These are phyloP conservation scores for Agriopis aurantiaria DNA, from an alignment of 2,888 invertebrate genomes.

Conservation along the genomic window DNA sequence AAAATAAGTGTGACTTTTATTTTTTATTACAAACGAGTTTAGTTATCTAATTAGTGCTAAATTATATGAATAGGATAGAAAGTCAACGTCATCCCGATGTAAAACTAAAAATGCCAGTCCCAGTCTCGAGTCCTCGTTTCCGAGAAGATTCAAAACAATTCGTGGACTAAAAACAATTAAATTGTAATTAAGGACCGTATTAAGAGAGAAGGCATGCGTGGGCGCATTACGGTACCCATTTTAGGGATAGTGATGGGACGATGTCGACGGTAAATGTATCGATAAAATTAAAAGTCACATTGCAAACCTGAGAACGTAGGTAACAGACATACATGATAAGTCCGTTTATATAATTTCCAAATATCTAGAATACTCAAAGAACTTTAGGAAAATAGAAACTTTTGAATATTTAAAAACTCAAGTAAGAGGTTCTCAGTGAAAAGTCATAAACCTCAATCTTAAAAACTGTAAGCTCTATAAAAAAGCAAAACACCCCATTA, in stretches of 20 bases:
- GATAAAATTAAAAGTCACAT: conserved; percentile 31
- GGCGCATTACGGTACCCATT: conserved; percentile 48
- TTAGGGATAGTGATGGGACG: conserved; percentile 64
- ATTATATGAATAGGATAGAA: not conserved
- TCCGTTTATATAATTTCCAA: not conserved
- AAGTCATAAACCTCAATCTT: conserved; percentile 53
- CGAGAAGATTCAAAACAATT: conserved; percentile 72
- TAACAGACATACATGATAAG: not conserved
- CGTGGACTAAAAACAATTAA: conserved; percentile 82
- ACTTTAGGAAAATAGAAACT: not conserved
- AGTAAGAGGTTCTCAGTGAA: not conserved
- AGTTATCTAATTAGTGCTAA: too few relatives aligned
- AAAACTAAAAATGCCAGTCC: conserved; percentile 53
- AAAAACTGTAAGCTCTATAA: conserved; percentile 55
- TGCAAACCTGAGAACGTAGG: not conserved
- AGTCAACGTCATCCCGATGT: conserved; percentile 43
- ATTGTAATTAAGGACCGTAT: conserved; percentile 83
- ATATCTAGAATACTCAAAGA: not conserved
- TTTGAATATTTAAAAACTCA: not conserved
- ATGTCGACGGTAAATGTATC: conserved; percentile 36
- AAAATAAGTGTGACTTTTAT: too few relatives aligned
- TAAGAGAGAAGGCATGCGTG: conserved; percentile 67
- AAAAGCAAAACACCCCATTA: conserved; percentile 65
- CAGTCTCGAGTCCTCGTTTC: conserved; percentile 56
- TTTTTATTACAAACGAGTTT: too few relatives aligned